Base-by-base conservation (phyloP, 2,888 invertebrate species). In the Ceraclea dissimilis region DNA sequence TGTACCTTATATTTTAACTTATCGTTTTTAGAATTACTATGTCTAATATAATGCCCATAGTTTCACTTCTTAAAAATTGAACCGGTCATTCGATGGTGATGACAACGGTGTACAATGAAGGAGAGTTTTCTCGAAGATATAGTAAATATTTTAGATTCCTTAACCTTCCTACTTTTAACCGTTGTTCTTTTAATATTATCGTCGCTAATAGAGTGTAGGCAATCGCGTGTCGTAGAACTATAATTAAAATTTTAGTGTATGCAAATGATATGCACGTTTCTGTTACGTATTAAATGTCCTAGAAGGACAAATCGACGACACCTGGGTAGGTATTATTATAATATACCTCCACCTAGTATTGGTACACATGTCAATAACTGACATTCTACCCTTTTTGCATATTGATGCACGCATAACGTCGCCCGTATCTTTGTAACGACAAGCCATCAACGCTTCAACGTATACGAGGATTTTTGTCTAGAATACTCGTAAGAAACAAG, bases 401-500 rank as follows among this genome's bases (percentile, higher is more conserved):
- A 39, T 16, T 39, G 39, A 39, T 13, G 39, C 39, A 39, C 13
- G 39, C 19, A 11, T 18, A 20, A 16, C 8, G 4, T n/a, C 17
- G 19, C 19, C 47, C 47, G 47, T 18, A 18, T 47, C 47, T 18
- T 47, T 47, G 21, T 16, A 11, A 18, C 16, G 34, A 18, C 8
- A 31, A 18, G 31, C 31, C 8, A 31, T 39, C 26, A 26, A 26
- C 26, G 10, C 4, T 10, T 26, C 26, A 26, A 26, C 26, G 26
- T 26, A 26, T 26, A 26, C 4, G 4, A 26, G 26, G 60, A 60
- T 60, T 57, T 60, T 60, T 57, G 54, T 60, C 57, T 60, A 60
- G 54, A 39, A 60, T 60, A 57, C 51, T 54, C 57, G 57, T 60
- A 57, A 54, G 54, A 57, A n/a, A n/a, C n/a, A n/a, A n/a, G n/a